Evolutionary conservation across 2,888 invertebrate species (phyloP).

Genomic region (Lepetodrilus schrolli): DNA sequence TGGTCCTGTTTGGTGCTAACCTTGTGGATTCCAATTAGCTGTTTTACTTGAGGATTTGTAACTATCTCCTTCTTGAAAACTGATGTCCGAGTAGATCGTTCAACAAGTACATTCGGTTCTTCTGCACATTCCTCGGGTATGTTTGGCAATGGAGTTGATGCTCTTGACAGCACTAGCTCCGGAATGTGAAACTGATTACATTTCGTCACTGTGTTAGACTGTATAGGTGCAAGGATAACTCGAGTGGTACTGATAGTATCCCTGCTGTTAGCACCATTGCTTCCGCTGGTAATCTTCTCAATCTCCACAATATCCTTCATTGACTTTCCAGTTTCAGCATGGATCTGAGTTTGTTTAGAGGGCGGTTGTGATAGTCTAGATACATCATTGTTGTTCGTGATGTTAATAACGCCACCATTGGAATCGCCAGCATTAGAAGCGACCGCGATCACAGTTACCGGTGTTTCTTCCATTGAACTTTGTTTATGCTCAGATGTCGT

Average conservation of each 20-base stretch:
- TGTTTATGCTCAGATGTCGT: neutral
- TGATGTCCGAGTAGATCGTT: no score
- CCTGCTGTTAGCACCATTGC: no score
- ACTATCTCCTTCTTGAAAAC: no score
- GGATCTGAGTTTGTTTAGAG: neutral
- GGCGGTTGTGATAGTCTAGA: no score
- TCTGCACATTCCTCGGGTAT: no score
- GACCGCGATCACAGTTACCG: neutral
- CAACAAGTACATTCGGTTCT: neutral
- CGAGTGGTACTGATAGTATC: no score
- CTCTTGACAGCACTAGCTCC: neutral
- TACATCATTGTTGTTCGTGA: neutral
- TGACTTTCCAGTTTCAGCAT: neutral
- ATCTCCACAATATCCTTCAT: neutral
- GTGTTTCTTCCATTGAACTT: neutral
- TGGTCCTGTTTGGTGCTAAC: neutral
- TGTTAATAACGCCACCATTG: neutral
- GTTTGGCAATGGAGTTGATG: neutral
- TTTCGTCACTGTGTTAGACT: neutral
- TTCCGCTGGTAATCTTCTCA: neutral
- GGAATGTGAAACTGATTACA: neutral
- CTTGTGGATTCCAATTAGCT: no score
- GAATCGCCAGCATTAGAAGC: conserved; percentile 1
- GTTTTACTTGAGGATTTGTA: no score
- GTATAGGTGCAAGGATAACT: neutral